Conservation (phyloP, 2,797 vertebrate genomes). For the Acomys russatus region DNA sequence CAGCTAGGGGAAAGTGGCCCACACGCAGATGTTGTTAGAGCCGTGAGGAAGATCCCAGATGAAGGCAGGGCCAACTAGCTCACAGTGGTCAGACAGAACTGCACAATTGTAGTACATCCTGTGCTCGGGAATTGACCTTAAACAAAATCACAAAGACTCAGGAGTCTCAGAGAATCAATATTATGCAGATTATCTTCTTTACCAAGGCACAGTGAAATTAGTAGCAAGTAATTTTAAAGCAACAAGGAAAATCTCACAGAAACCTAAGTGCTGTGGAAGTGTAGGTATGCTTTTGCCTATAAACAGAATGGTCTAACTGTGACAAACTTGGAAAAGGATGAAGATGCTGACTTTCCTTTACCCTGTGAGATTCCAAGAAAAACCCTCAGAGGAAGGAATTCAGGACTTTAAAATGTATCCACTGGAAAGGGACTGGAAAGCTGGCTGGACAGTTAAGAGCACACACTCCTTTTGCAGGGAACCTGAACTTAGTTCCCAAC, state of each 20-base stretch:
- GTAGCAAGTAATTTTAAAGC: neutral
- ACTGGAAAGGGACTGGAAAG: neutral
- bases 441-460: neutral
- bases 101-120: fast-evolving
- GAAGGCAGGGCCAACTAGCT: neutral
- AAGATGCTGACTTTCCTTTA: neutral
- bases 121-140: fast-evolving
- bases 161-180: fast-evolving
- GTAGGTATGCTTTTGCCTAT: too few relatives aligned
- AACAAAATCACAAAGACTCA: fast-evolving
- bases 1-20: too few relatives aligned
- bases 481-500: neutral
- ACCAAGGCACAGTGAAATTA: neutral
- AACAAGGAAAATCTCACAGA: neutral
- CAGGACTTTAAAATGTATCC: neutral
- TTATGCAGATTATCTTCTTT: neutral
- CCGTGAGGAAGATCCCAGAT: neutral
- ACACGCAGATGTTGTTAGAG: too few relatives aligned
- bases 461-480: neutral
- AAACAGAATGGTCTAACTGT: neutral
- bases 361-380: neutral
- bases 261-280: neutral
- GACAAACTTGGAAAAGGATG: neutral
- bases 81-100: neutral
- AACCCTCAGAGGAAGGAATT: neutral